Percentiles rank a stretch among this genome's conserved stretches.
Conservation (phyloP, 2,797 vertebrate genomes). For the Cirrhinus molitorella region DNA sequence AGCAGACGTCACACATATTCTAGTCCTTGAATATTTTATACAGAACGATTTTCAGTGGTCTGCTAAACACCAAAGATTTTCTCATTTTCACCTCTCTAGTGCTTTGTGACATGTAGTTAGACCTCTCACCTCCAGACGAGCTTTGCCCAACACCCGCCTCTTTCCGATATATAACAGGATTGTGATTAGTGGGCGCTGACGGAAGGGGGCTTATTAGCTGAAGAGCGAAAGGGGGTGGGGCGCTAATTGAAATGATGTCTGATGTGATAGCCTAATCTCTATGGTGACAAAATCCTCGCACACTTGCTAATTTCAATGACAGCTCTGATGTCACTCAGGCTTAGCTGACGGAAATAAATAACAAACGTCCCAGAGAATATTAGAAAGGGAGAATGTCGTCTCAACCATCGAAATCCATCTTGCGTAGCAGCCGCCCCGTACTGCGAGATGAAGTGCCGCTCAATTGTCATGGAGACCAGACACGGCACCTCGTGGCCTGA, state of each 20-base stretch:
- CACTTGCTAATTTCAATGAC: constrained; percentile 53
- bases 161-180: constrained; percentile 41
- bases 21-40: constrained; percentile 16
- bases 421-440: constrained; percentile 25
- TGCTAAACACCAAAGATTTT: constrained; percentile 13
- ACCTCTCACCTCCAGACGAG: constrained; percentile 32
- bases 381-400: neutral
- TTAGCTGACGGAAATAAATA: constrained; percentile 33
- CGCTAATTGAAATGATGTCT: constrained; percentile 64
- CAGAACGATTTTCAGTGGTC: neutral
- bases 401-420: constrained; percentile 17
- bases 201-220: constrained; percentile 57
- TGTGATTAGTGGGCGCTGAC: constrained; percentile 39
- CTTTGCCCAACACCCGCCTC: neutral
- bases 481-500: constrained; percentile 34
- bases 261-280: constrained; percentile 61
- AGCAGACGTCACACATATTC: neutral
- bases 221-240: constrained; percentile 47
- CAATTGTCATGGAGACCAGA: constrained; percentile 61
- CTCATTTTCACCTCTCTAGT: constrained; percentile 51
- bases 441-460: constrained; percentile 54
- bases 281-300: constrained; percentile 55
- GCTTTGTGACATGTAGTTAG: constrained; percentile 30
- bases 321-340: constrained; percentile 56
- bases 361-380: constrained; percentile 43